Evolutionary conservation across 2,113 vertebrate species (phyloP).

Genomic region (Pangasianodon gigas): DNA sequence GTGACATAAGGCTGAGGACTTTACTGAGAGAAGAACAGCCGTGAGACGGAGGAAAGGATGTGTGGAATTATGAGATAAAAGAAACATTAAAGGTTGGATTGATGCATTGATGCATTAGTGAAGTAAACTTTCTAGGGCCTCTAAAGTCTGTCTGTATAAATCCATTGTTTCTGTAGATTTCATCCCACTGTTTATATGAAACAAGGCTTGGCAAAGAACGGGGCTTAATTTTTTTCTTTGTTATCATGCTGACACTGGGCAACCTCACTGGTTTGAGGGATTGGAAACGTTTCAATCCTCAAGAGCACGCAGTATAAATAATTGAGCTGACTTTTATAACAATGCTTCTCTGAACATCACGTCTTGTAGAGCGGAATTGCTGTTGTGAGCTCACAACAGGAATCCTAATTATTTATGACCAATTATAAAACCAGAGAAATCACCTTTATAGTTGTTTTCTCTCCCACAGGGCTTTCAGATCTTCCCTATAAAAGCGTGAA

Average conservation of each 20-base stretch:
- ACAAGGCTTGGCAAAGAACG: conserved; percentile 61
- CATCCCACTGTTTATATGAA: conserved; percentile 66
- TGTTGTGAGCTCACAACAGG: conserved; percentile 25
- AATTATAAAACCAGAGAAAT: background rate
- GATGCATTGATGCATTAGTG: background rate
- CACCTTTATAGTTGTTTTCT: conserved; percentile 3
- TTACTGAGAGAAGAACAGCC: conserved; percentile 36
- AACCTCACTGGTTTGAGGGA: conserved; percentile 17
- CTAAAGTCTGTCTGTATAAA: conserved; percentile 66
- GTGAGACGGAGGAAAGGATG: conserved; percentile 42
- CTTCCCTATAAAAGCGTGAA: background rate
- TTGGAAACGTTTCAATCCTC: conserved; percentile 16
- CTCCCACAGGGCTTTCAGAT: background rate
- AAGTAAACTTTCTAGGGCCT: conserved; percentile 59
- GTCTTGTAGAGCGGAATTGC: conserved; percentile 27
- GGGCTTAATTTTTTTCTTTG: conserved; percentile 53
- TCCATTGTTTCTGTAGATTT: conserved; percentile 62
- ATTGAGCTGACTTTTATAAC: conserved; percentile 18
- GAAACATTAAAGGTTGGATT: conserved; percentile 43
- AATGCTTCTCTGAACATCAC: conserved; percentile 39
- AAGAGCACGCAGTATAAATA: conserved; percentile 14
- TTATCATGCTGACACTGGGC: conserved; percentile 53
- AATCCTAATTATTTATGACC: conserved; percentile 25
- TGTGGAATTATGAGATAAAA: conserved; percentile 51
- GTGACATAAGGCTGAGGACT: conserved; percentile 1